A percentile compares a stretch with the other conserved stretches of the same genome.
These are phyloP conservation scores for Melipona quadrifasciata DNA, from an alignment of 1,140 invertebrate species.

Conservation along the genomic window DNA sequence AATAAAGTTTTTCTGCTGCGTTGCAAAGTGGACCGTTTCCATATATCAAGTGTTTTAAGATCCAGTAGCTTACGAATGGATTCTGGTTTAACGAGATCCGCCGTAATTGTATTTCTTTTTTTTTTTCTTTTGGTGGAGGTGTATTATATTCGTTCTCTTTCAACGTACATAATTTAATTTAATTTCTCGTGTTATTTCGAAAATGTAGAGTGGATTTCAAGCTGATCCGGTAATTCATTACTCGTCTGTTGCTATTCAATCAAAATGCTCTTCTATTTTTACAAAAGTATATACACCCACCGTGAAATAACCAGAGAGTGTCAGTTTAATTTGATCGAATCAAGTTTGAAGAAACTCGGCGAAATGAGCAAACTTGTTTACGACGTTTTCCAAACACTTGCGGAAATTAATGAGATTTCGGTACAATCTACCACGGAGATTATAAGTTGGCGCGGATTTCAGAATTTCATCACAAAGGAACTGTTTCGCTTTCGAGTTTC, in stretches of 20 bases:
- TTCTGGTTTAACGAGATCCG: background rate
- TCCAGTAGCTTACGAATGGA: background rate
- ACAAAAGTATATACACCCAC: background rate
- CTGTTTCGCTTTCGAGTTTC: background rate
- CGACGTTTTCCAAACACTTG: background rate
- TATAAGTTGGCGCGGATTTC: slow-evolving; percentile 16
- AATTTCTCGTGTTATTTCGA: background rate
- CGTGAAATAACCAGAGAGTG: background rate
- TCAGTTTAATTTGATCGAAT: background rate
- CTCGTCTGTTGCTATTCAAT: too few species aligned
- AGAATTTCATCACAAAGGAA: slow-evolving; percentile 8
- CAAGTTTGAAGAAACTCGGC: background rate
- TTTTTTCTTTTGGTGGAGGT: too few species aligned
- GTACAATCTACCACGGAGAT: slow-evolving; percentile 16
- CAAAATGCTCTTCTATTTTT: too few species aligned
- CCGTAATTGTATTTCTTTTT: too few species aligned
- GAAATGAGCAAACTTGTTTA: background rate
- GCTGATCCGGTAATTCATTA: too few species aligned
- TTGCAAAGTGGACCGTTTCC: too few species aligned
- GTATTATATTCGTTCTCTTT: background rate
- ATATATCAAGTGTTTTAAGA: too few species aligned
- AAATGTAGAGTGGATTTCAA: background rate
- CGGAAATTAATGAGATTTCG: background rate
- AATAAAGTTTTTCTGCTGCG: background rate
- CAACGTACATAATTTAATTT: background rate